These are phyloP conservation scores for Melanargia galathea DNA, from an alignment of 2,888 invertebrate genomes.

Conservation along the genomic window DNA sequence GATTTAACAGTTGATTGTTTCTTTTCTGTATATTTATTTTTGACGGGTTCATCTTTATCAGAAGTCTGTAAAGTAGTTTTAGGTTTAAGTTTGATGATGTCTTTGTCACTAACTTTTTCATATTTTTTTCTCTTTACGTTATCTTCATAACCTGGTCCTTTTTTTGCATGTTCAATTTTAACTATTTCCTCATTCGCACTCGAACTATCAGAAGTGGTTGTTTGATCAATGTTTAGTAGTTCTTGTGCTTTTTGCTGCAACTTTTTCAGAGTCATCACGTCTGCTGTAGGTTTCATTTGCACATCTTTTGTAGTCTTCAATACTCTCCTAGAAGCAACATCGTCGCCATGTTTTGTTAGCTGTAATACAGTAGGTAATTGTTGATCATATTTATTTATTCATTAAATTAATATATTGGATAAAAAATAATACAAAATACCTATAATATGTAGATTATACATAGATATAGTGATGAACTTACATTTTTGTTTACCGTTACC, in stretches of 20 bases:
- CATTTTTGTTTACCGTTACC: conserved; percentile 33
- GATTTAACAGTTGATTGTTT: conserved; percentile 15
- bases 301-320: conserved; percentile 38
- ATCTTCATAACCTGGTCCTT: conserved; percentile 23
- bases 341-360: conserved; percentile 13
- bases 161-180: conserved; percentile 22
- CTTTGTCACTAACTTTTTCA: conserved; percentile 20
- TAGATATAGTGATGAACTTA: conserved; percentile 22
- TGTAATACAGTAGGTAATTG: neutral
- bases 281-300: conserved; percentile 48
- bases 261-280: conserved; percentile 60
- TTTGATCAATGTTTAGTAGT: conserved; percentile 62
- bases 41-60: conserved; percentile 22
- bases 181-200: conserved; percentile 46
- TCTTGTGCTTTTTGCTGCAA: conserved; percentile 73
- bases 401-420: neutral
- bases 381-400: neutral
- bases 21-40: conserved; percentile 35
- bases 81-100: conserved; percentile 37
- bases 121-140: conserved; percentile 17
- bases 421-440: neutral
- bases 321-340: conserved; percentile 31
- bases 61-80: conserved; percentile 26
- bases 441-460: too few species aligned
- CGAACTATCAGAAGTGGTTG: conserved; percentile 63